A percentile compares a stretch with the other conserved stretches of the same genome.
Evolutionary conservation across 64 coral and sea anemone species (phyloP).

Genomic region (Stichodactyla helianthus): DNA sequence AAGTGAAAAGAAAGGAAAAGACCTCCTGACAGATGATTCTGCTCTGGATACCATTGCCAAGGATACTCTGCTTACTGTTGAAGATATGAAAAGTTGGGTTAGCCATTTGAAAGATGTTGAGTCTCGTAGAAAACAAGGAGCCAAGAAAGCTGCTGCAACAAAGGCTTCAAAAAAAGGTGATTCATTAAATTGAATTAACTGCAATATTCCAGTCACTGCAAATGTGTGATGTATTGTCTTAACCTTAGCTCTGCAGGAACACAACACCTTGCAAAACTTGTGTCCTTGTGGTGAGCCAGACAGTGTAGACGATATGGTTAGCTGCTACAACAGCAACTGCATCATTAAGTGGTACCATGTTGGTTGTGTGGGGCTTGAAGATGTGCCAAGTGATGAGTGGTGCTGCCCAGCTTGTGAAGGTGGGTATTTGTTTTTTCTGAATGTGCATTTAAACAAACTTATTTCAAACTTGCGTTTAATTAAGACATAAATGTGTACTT

Average conservation of each 20-base stretch:
- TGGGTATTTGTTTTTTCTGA: neutral
- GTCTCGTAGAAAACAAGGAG: neutral
- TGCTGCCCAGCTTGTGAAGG: neutral
- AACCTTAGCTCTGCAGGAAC: neutral
- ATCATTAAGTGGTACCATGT: neutral
- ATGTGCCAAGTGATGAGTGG: neutral
- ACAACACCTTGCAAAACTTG: neutral
- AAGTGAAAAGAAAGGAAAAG: conserved; percentile 27
- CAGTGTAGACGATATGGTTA: conserved; percentile 6
- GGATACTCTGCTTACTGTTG: conserved; percentile 22
- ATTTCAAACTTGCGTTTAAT: neutral
- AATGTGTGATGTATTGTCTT: neutral
- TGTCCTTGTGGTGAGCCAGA: conserved; percentile 10
- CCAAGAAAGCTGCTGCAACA: neutral
- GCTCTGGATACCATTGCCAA: conserved; percentile 21
- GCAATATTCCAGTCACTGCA: too few species aligned
- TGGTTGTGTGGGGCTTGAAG: neutral
- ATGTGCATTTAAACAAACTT: neutral
- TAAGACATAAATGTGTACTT: neutral
- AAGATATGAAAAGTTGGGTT: conserved; percentile 25
- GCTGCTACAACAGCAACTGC: neutral
- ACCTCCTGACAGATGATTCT: conserved; percentile 24
- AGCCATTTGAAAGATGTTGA: conserved; percentile 11
- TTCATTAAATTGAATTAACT: neutral
- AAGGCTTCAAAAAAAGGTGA: neutral